Evolutionary conservation across 37 sponge, comb jelly and placozoan genomes (phyloP).

Genomic region (Amphimedon queenslandica): DNA sequence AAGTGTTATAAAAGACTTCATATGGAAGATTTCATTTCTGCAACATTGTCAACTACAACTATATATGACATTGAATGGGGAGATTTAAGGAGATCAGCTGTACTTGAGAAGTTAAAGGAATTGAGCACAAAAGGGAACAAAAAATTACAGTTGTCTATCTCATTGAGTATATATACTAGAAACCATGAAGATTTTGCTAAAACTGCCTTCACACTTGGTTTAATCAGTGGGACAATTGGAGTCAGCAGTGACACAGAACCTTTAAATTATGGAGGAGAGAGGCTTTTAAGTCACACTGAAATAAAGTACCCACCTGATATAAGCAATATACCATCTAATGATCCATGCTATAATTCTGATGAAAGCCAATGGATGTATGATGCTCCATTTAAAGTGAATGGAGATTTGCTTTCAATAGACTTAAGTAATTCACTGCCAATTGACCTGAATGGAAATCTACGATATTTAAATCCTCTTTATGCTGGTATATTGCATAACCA

Average conservation of each 20-base stretch:
- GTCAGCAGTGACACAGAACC: constrained; percentile 10
- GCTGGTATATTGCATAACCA: background rate
- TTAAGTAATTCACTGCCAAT: constrained; percentile 28
- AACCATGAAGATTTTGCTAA: constrained; percentile 5
- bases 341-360: background rate
- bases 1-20: constrained; percentile 5
- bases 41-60: constrained; percentile 9
- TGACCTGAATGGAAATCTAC: background rate
- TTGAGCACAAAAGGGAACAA: background rate
- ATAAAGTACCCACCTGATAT: background rate
- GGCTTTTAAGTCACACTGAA: background rate
- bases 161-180: constrained; percentile 18
- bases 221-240: constrained; percentile 40
- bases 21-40: background rate
- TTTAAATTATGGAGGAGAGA: constrained; percentile 16
- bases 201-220: constrained; percentile 15
- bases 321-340: background rate
- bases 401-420: constrained; percentile 1
- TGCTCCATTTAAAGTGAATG: constrained; percentile 7
- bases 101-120: background rate
- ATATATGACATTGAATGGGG: constrained; percentile 15
- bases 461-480: background rate
- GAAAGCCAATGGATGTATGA: background rate
- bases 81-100: background rate
- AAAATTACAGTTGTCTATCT: constrained; percentile 12